Evolutionary conservation across 2,888 invertebrate genomes (phyloP), one percentile per base, ranked within the genome.

Genomic region (Mechanitis mazaeus): DNA sequence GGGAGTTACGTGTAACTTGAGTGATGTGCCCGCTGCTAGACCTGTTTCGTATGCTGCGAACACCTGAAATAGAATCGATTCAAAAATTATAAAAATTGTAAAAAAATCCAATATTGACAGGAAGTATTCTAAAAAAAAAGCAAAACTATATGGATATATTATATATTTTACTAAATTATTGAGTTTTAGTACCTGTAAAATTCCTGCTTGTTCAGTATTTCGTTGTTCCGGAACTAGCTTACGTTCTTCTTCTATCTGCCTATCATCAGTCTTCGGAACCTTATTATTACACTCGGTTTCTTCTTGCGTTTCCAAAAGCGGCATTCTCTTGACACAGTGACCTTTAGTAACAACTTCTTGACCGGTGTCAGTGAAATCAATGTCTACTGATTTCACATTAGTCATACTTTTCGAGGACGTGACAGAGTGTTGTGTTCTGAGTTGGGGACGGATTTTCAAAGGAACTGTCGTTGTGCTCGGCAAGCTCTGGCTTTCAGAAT

Each of bases 41-140:
- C 98, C 98, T 0, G 97, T 98, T 71, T 98, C 96, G 82, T 98
- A 99, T 0, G 98, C 98, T 5, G 98, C 98, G 78, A 95, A 98
- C 6, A 99, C 97, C 91, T 98, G 93, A 45, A 93, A 88, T 58
- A 60, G 61, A 58, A 54, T 42, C 9, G 9, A 9, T 42, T 42
- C 1, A 42, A 42, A 42, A 42, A 42, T 31, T 50, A 12, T 20
- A 12, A 50, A 50, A 28, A 28, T n/a, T 28, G 5, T 2, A 50
- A 7, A 1, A 50, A 50, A 31, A 50, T 20, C 20, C 20, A 20
- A 20, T 20, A 20, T 20, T 20, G 20, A 20, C 20, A 5, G 28
- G 3, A 20, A 20, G 5, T 2, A 2, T 5, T 12, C 2, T 46
- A 5, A 46, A 46, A 12, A 12, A 3, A 2, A 2, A 11, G 5